phyloP scores from a whole-genome alignment of 2,888 invertebrate species.

The Dryocosmus kuriphilus region DNA sequence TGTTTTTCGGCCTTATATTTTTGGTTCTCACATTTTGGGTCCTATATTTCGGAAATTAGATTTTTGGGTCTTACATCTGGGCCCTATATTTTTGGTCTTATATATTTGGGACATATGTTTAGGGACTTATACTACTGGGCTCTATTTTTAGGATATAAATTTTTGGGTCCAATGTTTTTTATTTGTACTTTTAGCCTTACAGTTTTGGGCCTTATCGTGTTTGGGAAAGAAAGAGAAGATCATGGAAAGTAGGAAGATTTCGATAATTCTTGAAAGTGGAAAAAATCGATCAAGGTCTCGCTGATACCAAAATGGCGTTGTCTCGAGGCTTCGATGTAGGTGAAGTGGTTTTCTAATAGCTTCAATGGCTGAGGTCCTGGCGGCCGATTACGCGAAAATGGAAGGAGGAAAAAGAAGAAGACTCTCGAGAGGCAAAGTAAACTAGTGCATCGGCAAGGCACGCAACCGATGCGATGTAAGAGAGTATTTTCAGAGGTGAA shows the following conservation, averaged over 20 bases:
- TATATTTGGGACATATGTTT: no score
- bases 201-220: no score
- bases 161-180: no score
- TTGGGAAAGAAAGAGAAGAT: not conserved
- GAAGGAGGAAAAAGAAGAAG: constrained; percentile 51
- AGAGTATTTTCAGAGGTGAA: constrained; percentile 76
- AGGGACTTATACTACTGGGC: no score
- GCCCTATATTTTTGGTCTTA: no score
- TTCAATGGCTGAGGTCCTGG: constrained; percentile 55
- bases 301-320: constrained; percentile 27
- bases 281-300: constrained; percentile 15
- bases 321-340: constrained; percentile 62
- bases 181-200: no score
- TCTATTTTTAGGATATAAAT: no score
- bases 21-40: no score
- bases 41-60: no score
- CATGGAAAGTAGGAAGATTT: not conserved
- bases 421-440: constrained; percentile 56
- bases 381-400: constrained; percentile 43
- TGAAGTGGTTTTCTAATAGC: constrained; percentile 70
- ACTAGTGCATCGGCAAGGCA: constrained; percentile 66
- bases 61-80: no score
- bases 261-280: not conserved
- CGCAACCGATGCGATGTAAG: constrained; percentile 68
- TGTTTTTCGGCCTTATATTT: no score